Base-by-base conservation (phyloP, 2,888 invertebrate genomes). In the Calliopum simillimum region DNA sequence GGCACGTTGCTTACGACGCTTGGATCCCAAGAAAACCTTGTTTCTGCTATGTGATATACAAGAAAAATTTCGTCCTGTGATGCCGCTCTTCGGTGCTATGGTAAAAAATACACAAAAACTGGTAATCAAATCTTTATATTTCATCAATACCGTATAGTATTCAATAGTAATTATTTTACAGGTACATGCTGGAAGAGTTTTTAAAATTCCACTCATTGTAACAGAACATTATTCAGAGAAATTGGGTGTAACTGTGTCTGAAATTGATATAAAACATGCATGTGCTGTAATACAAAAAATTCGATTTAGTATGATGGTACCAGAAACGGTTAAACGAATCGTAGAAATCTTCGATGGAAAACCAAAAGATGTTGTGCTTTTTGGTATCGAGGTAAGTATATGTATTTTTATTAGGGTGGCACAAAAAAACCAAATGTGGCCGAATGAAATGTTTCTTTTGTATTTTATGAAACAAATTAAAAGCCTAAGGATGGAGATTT, bases 41-140 rank as follows among this genome's bases (percentile, higher is more conserved):
- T 90, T 96, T 76, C 87, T 96, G 58, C 85, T 96, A 46, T 96
- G 96, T 82, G 96, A 96, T 79, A 88, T 96, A 49, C 96, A 96
- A 84, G 94, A 94, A 79, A 91, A 90, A 71, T 95, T 95, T 80
- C 86, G 92, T 0, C 89, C 91, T 5, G 90, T 88, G 16, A 91
- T 95, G 78, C 89, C 90, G 76, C 89, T 93, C 78, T 96, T 95
- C 78, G 89, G 90, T 5, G 91, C 93, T 79, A 91, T 95, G 68
- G 88, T 93, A 0, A 88, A 89, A 79, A 91, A 91, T 43, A 89
- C 91, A 0, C 88, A 88, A 77, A 92, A 92, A 88, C 87, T 93
- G 90, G 93, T 92, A 86, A 79, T 79, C 78, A 33, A 33, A 6
- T 8, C 33, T 33, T n/a, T n/a, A n/a, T n/a, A 33, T 33, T 8